Base-by-base conservation (phyloP, 2,888 invertebrate genomes). In the Dasysyrphus albostriatus region DNA sequence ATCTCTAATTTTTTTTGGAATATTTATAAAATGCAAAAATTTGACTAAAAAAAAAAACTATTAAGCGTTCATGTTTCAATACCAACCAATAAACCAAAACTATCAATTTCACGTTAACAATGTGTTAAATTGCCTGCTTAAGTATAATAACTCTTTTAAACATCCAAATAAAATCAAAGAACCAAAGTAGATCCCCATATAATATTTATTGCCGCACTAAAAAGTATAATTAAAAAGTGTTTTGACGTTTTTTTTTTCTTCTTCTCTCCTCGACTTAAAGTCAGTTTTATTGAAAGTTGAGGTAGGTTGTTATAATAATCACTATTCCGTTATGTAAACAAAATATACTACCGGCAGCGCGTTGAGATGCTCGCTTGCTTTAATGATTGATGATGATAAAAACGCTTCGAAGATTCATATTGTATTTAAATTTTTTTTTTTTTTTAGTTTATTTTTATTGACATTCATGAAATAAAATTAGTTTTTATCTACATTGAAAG, bases 121-220 rank as follows among this genome's bases (percentile, higher is more conserved):
- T 49, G 34, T 67, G 67, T 49, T 49, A 34, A 67, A 49, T 67
- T 49, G 67, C 61, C 76, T 73, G 83, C 74, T 61, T 56, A 70
- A 74, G 70, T 79, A 49, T 49, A 47, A 63, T 34, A 12, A 12
- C 69, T 77, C 63, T 78, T 54, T 58, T 58, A 78, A 78, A 72
- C 69, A 74, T 69, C 75, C 70, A 82, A 87, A 82, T 83, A 78
- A 82, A 87, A 82, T 87, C 82, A 77, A 78, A 70, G 78, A 83
- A 70, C 82, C 49, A 70, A 82, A 78, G 82, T 82, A 82, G 77
- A 78, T 78, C 82, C 82, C 85, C 78, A 87, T 87, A 87, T 87
- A 87, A 87, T 87, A 87, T 87, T 87, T 82, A 87, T 87, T 82
- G 81, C 85, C 85, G 24, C 24, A 87, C 85, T 87, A 85, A 85